Evolutionary conservation across 2,113 vertebrate genomes (phyloP).

Genomic region (Antechinus flavipes): DNA sequence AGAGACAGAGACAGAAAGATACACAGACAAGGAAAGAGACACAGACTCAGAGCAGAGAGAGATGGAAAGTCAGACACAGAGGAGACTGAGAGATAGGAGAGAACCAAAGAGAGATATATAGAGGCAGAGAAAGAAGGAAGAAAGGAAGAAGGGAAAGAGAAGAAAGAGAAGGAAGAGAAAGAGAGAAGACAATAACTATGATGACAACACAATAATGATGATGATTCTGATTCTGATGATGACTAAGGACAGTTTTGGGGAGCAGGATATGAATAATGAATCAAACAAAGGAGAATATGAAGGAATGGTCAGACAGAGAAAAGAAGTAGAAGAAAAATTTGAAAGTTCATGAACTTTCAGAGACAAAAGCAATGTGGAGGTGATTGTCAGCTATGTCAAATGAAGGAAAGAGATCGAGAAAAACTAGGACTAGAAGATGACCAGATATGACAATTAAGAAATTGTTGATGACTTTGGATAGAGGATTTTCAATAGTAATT

Average conservation of each 20-base stretch:
- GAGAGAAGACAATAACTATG: no score
- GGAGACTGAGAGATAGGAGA: no score
- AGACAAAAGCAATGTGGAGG: neutral
- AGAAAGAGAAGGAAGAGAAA: no score
- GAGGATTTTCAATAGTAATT: neutral
- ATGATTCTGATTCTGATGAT: neutral
- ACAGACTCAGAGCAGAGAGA: no score
- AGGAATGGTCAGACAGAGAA: neutral
- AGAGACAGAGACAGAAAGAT: no score
- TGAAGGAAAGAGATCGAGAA: neutral
- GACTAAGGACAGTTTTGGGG: neutral
- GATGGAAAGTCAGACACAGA: no score
- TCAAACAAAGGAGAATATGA: neutral
- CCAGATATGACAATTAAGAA: neutral
- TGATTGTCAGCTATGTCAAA: neutral
- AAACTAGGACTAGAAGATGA: neutral
- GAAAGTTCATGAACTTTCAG: neutral
- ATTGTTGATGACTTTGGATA: neutral
- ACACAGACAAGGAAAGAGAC: no score
- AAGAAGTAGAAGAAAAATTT: neutral
- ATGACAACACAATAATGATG: no score
- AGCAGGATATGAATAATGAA: neutral
- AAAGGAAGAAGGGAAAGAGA: no score
- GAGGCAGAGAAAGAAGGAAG: no score
- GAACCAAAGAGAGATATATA: no score